Evolutionary conservation across 2,888 invertebrate genomes (phyloP).

Genomic region (Lordiphosa fenestrarum): DNA sequence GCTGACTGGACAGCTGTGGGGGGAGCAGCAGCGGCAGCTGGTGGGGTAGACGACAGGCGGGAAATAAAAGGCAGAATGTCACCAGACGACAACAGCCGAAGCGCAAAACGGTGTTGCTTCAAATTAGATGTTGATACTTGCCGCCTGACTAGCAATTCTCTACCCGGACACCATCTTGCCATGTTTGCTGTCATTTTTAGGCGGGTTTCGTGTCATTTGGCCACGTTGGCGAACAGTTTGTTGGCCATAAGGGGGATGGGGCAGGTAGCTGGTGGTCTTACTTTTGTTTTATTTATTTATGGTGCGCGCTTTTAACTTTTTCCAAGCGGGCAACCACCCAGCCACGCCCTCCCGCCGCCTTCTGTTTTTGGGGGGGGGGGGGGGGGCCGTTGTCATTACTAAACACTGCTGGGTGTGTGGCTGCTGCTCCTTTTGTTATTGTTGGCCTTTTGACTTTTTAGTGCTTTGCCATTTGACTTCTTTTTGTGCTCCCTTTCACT

Average conservation of each 20-base stretch:
- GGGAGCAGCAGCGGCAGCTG: not conserved
- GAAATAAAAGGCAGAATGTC: slow-evolving; percentile 32
- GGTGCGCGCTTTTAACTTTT: slow-evolving; percentile 52
- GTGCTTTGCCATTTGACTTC: slow-evolving; percentile 43
- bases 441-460: slow-evolving; percentile 70
- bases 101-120: slow-evolving; percentile 44
- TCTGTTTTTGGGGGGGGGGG: slow-evolving; percentile 18
- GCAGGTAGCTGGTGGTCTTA: not conserved
- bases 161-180: slow-evolving; percentile 30
- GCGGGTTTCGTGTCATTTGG: slow-evolving; percentile 34
- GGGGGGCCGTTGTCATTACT: slow-evolving; percentile 47
- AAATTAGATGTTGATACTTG: slow-evolving; percentile 32
- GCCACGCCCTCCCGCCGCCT: not conserved
- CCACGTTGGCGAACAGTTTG: slow-evolving; percentile 28
- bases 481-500: slow-evolving; percentile 19
- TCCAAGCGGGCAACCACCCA: slow-evolving; percentile 2
- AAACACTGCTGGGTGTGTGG: slow-evolving; percentile 28
- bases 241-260: not conserved
- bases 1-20: not conserved
- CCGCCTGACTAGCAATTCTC: slow-evolving; percentile 6
- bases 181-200: slow-evolving; percentile 40
- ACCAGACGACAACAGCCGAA: slow-evolving; percentile 17
- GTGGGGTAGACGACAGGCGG: slow-evolving; percentile 1
- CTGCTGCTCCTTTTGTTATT: slow-evolving; percentile 4
- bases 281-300: slow-evolving; percentile 66